Percentiles rank a stretch among this genome's conserved stretches.
phyloP scores from a whole-genome alignment of 2,113 vertebrate genomes.

The Dasyurus viverrinus region DNA sequence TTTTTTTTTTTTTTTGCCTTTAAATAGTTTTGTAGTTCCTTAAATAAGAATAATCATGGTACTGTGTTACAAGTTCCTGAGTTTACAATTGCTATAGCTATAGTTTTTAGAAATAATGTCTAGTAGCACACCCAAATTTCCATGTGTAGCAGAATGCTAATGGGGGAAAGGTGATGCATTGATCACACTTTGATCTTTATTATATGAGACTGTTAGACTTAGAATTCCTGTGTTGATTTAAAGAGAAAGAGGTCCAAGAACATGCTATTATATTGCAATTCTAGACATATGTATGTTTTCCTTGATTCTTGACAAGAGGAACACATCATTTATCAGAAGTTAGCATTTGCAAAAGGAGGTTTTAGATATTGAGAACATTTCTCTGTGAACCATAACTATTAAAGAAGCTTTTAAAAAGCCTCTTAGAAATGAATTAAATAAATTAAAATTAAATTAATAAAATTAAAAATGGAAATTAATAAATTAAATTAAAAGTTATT shows the following conservation, averaged over 20 bases:
- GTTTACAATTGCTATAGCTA: not conserved
- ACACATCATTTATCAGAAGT: not conserved
- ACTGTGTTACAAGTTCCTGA: not conserved
- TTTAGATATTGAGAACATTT: conserved; percentile 26
- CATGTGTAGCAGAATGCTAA: not conserved
- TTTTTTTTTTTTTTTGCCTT: not conserved
- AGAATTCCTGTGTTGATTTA: not conserved
- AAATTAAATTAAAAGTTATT: not conserved
- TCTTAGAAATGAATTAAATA: no score
- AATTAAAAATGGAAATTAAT: no score
- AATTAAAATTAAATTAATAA: no score
- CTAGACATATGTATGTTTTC: not conserved
- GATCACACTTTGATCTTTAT: not conserved
- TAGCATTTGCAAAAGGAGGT: conserved; percentile 3
- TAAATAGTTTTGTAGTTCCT: not conserved
- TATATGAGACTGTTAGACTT: not conserved
- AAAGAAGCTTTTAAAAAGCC: conserved; percentile 28
- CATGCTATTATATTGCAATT: not conserved
- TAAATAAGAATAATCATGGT: not conserved
- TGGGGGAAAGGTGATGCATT: not conserved
- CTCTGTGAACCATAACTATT: conserved; percentile 17
- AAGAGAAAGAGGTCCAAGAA: not conserved
- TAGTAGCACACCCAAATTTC: not conserved
- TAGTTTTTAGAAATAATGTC: not conserved
- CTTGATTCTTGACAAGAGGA: not conserved